Evolutionary conservation across 2,888 invertebrate genomes (phyloP), one percentile per base, ranked within the genome.

Genomic region (Aethes cnicana): DNA sequence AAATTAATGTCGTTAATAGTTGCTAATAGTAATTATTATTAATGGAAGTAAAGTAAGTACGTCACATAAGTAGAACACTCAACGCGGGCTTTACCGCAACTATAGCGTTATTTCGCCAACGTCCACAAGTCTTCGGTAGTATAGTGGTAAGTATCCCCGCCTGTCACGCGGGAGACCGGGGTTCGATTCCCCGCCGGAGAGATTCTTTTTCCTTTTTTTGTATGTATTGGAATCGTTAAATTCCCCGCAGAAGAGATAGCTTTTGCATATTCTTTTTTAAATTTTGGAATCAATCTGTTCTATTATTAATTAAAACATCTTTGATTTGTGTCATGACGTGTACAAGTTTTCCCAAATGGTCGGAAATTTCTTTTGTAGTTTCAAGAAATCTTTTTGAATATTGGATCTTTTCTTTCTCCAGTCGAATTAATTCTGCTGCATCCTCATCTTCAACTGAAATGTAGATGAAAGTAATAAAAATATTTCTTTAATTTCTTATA

Each of bases 121-220:
- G 0, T 0, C 0, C 0, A 0, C 23, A 73, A 60, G 64, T 87
- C 87, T 81, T 86, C 88, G 89, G 88, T 90, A 89, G 89, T 90
- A 89, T 90, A 90, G 89, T 90, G 90, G 89, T 89, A 57, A 90
- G 90, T 89, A 90, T 90, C 88, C 89, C 90, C 88, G 90, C 90
- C 89, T 90, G 88, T 90, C 89, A 89, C 89, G 88, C 89, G 89
- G 88, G 89, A 90, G 90, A 90, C 90, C 88, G 87, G 89, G 89
- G 90, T 90, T 90, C 90, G 88, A 90, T 90, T 90, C 90, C 89
- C 89, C 86, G 90, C 87, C 86, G 88, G 82, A 80, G 83, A 81
- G 80, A 59, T 4, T 11, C 36, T 46, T 52, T 52, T 52, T 21
- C n/a, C 8, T 32, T 39, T 52, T 39, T 23, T 25, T 18, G 20